A percentile compares a stretch with the other conserved stretches of the same genome.
Evolutionary conservation across 2,113 vertebrate species (phyloP).

Genomic region (Tragelaphus imberbis): DNA sequence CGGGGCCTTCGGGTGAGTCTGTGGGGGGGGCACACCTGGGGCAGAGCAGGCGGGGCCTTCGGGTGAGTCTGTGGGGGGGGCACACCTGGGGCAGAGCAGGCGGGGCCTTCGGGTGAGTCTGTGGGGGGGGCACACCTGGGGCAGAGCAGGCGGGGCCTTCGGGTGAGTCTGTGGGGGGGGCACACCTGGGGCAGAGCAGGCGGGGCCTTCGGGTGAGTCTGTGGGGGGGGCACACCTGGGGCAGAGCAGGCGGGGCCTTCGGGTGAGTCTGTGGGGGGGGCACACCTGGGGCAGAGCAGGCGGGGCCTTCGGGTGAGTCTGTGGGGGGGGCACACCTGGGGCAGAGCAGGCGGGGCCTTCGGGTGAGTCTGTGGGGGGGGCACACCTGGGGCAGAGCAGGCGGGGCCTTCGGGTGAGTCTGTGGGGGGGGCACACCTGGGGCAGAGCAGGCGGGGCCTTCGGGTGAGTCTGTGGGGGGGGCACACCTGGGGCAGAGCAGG

Average conservation of each 20-base stretch:
- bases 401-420: accelerated
- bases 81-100: neutral
- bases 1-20: accelerated
- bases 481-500: neutral
- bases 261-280: neutral
- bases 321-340: neutral
- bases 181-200: neutral
- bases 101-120: accelerated
- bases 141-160: too few species aligned
- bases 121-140: neutral
- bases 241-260: too few species aligned
- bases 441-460: too few species aligned
- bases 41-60: too few species aligned
- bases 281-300: neutral
- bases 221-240: neutral
- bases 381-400: neutral
- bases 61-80: neutral
- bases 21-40: neutral
- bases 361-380: neutral
- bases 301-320: accelerated
- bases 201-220: accelerated
- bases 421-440: neutral
- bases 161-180: neutral
- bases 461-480: neutral
- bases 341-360: too few species aligned